Evolutionary conservation across 2,113 vertebrate genomes (phyloP), one percentile per base, ranked within the genome.

Genomic region (Brienomyrus longianalis): DNA sequence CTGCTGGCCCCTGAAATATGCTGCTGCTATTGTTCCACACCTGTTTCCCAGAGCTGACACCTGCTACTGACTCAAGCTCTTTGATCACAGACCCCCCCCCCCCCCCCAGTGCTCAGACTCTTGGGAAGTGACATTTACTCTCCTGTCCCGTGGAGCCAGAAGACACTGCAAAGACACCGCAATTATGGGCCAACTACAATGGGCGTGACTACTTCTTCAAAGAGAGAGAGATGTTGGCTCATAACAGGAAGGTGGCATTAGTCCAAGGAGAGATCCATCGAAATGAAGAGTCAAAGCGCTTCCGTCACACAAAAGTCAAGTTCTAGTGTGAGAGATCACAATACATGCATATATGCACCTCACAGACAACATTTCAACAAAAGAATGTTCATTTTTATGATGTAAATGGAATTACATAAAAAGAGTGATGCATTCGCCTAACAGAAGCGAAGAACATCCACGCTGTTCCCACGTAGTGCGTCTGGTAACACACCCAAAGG

Each of bases 121-220:
- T 89, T 48, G n/a, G 45, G 52, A 84, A 43, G 56, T 90, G 89
- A 87, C 85, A 90, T 90, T 87, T 88, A 87, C 23, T 56, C 48
- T 47, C 43, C 62, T 59, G n/a, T 86, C 45, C 89, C 47, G 15
- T 62, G 31, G 59, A 70, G 89, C 54, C 52, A 47, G 48, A 27
- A 39, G 47, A 59, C 59, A 35, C 5, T 66, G 45, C 56, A 77
- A 52, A 90, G 5, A 48, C 56, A 47, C 47, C 9, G 85, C 89
- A 74, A 80, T 80, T 80, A 43, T 8, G 5, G 35, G 35, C 74
- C 74, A 43, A 80, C 35, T 17, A 35, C 74, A 80, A 80, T 39
- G 35, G 27, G 62, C 3, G 15, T 35, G 35, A 80, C 74, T 80
- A 19, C 74, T 43, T 15, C 17, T 80, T 43, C 74, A 43, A 80